phyloP scores from a whole-genome alignment of 35 echinoderm and acorn worm genomes.

The Ptychodera flava region DNA sequence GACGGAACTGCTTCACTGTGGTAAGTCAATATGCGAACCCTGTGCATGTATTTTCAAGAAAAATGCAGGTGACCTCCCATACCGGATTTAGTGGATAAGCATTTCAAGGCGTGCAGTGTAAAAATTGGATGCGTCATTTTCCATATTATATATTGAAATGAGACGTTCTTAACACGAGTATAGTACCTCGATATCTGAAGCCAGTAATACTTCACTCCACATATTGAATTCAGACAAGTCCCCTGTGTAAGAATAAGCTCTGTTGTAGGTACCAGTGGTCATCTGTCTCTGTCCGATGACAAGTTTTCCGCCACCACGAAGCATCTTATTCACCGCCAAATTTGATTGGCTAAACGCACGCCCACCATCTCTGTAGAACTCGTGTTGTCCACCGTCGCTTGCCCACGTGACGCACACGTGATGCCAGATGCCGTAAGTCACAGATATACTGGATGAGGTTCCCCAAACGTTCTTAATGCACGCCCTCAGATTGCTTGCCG shows the following conservation, averaged over 20 bases:
- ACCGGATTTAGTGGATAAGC: too few relatives aligned
- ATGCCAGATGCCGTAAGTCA: background rate
- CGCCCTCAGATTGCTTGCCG: too few relatives aligned
- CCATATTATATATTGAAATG: too few relatives aligned
- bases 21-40: too few relatives aligned
- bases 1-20: too few relatives aligned
- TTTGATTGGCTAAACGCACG: background rate
- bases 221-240: background rate
- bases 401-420: background rate
- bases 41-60: too few relatives aligned
- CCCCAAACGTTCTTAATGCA: too few relatives aligned
- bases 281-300: background rate
- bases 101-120: too few relatives aligned
- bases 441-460: background rate
- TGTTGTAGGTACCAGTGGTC: background rate
- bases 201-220: background rate
- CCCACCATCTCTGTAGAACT: background rate
- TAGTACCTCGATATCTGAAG: background rate
- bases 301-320: background rate
- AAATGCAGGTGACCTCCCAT: too few relatives aligned
- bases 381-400: background rate
- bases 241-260: background rate
- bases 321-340: background rate
- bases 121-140: too few relatives aligned
- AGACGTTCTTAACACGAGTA: too few relatives aligned